Evolutionary conservation across 1,140 invertebrate species (phyloP), one percentile per base, ranked within the genome.

Genomic region (Lordiphosa collinella): DNA sequence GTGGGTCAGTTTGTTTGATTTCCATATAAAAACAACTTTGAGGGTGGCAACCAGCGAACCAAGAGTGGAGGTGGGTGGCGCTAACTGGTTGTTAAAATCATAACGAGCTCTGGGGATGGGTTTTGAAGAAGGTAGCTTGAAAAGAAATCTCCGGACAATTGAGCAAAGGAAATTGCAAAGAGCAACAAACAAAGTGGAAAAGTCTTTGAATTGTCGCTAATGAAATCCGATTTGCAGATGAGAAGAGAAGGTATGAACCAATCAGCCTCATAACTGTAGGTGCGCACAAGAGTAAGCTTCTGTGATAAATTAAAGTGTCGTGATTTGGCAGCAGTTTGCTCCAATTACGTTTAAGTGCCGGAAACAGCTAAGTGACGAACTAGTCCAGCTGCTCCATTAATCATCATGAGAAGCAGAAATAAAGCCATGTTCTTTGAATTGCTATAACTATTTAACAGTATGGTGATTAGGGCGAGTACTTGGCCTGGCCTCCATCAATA

Each of bases 331-430:
- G 73, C 64, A 52, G 70, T 85, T 78, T 70, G 72, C 79, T 70
- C 56, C 75, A 86, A 86, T 86, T 86, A 86, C 59, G 34, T 16
- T 43, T 64, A 86, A 86, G 80, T 86, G 80, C 74, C 80, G 75
- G 80, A 80, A 86, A 43, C 69, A 65, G 61, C 66, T 49, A 54
- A 52, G 35, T 50, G 22, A 51, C 22, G 50, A 65, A 66, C 41
- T 37, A 41, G 51, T 57, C 46, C 47, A 76, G 51, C 34, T 35
- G 57, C 54, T 65, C 68, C 78, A 84, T 84, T 84, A 84, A 84
- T 84, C 78, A 84, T 57, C 14, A 37, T 40, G 65, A 64, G 51
- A 49, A 63, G 55, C 68, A 52, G 53, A 55, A 62, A 64, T 49
- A 55, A 71, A 61, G 58, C 68, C 66, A 82, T 76, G 71, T 56